These are phyloP conservation scores for Montipora foliosa DNA, from an alignment of 64 coral and sea anemone genomes.

Conservation along the genomic window DNA sequence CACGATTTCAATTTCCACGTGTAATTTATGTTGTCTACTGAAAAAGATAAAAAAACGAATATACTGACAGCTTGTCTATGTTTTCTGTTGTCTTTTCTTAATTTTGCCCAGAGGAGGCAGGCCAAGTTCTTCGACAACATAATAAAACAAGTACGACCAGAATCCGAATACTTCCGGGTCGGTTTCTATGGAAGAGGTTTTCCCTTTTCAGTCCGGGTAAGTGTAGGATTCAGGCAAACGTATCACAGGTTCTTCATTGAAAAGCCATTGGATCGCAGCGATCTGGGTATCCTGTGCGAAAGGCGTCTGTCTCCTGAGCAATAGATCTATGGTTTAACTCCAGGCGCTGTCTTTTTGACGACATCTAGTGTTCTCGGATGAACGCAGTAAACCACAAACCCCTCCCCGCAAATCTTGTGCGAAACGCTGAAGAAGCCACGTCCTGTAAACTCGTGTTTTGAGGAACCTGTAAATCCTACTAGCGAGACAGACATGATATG, in stretches of 20 bases:
- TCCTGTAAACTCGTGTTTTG: too few species aligned
- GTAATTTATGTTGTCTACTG: neutral
- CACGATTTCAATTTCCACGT: too few species aligned
- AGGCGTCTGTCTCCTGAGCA: too few species aligned
- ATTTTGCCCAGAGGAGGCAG: slow-evolving; percentile 76
- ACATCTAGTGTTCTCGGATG: too few species aligned
- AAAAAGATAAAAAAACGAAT: neutral
- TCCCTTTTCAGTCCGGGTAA: slow-evolving; percentile 87
- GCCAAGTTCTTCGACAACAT: slow-evolving; percentile 94
- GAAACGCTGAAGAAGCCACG: too few species aligned
- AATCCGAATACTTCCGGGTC: slow-evolving; percentile 94
- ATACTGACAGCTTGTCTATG: neutral
- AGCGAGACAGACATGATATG: too few species aligned
- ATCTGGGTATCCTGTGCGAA: too few species aligned
- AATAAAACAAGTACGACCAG: slow-evolving; percentile 80
- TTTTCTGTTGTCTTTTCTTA: neutral
- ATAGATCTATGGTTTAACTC: too few species aligned
- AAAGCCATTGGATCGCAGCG: neutral
- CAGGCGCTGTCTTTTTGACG: too few species aligned
- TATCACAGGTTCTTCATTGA: neutral
- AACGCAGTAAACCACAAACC: too few species aligned
- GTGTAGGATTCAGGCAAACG: neutral
- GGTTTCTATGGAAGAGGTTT: slow-evolving; percentile 95
- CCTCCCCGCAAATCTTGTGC: too few species aligned
- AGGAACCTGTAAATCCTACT: too few species aligned